Conservation (phyloP, 2,113 vertebrate genomes). For the Azemiops feae region DNA sequence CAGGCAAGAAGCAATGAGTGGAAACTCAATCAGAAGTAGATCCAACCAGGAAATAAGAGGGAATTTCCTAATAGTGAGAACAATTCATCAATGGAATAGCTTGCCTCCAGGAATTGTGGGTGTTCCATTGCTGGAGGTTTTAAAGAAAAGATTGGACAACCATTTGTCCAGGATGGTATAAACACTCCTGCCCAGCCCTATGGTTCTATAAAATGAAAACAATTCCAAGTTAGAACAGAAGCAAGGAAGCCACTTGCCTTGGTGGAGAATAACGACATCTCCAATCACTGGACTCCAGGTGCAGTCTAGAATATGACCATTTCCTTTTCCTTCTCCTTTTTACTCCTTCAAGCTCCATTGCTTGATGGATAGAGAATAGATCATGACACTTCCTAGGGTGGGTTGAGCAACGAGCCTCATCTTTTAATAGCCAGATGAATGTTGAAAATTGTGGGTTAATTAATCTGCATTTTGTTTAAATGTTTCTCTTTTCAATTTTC, state of each 20-base stretch:
- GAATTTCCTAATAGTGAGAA: not conserved
- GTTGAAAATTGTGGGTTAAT: conserved; percentile 45
- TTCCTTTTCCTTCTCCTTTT: not conserved
- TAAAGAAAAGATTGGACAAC: not conserved
- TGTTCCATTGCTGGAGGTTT: not conserved
- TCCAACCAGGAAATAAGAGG: not conserved
- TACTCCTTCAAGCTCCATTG: not conserved
- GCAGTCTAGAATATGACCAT: not conserved
- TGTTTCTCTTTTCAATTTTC: conserved; percentile 43
- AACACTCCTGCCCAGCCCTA: not conserved
- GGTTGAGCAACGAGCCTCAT: not conserved
- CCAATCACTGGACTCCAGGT: not conserved
- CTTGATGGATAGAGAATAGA: not conserved
- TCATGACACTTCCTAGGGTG: not conserved
- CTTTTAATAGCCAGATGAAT: conserved; percentile 16
- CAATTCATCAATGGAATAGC: not conserved
- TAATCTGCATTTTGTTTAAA: conserved; percentile 47
- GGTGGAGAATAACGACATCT: not conserved
- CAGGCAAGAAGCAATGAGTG: not conserved
- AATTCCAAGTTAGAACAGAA: not conserved
- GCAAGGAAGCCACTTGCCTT: conserved; percentile 18
- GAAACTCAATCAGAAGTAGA: not conserved
- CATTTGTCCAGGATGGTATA: not conserved
- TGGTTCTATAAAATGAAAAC: not conserved
- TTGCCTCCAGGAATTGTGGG: not conserved